phyloP scores from a whole-genome alignment of 2,888 invertebrate genomes.

The Drosophila mercatorum region DNA sequence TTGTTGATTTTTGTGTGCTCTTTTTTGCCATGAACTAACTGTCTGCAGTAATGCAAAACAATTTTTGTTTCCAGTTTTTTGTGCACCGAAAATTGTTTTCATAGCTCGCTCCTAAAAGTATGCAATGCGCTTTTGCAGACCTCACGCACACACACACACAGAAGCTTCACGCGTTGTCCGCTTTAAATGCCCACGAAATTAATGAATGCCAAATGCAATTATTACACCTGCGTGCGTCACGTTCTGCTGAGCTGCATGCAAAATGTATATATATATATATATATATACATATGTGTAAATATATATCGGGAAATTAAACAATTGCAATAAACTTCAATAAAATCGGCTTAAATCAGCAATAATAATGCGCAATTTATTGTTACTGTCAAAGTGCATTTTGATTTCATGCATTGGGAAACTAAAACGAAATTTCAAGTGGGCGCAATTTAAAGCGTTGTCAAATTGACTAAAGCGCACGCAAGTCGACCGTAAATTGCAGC shows the following conservation, averaged over 20 bases:
- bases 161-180: background rate
- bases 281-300: background rate
- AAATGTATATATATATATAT: background rate
- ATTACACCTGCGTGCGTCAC: conserved; percentile 66
- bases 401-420: background rate
- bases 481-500: conserved; percentile 32
- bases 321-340: conserved; percentile 42
- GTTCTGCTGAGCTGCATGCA: background rate
- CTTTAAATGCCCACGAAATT: conserved; percentile 44
- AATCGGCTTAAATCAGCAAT: conserved; percentile 53
- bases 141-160: background rate
- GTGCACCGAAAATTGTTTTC: conserved; percentile 32
- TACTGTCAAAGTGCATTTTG: conserved; percentile 13
- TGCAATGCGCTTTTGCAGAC: conserved; percentile 50
- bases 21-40: conserved; percentile 1
- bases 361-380: conserved; percentile 46
- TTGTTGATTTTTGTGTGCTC: background rate
- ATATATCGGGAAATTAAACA: conserved; percentile 33
- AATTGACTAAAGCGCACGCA: background rate
- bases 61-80: conserved; percentile 18
- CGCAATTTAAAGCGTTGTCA: conserved; percentile 6
- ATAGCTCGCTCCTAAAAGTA: conserved; percentile 50
- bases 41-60: conserved; percentile 7
- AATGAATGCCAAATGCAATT: conserved; percentile 73
- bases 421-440: conserved; percentile 1